Conservation (phyloP, 2,888 invertebrate species). For the Drosophila demipolita region DNA sequence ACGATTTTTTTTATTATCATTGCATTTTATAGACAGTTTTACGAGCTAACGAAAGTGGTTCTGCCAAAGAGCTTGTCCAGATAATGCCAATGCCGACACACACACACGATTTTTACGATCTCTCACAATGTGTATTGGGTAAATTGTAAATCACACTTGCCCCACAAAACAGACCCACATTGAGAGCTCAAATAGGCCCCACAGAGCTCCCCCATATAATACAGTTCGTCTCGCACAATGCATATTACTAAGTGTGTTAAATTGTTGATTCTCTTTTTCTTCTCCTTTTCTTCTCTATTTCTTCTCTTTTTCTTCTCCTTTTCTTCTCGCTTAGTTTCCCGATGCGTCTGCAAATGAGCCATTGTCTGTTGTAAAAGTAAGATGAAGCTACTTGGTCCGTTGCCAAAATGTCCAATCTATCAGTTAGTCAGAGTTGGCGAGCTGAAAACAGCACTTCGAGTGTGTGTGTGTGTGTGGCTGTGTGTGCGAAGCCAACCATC, state of each 20-base stretch:
- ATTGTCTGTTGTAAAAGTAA: conserved; percentile 54
- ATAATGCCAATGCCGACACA: conserved; percentile 61
- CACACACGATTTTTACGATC: conserved; percentile 66
- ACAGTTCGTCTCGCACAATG: conserved; percentile 40
- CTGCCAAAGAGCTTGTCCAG: conserved; percentile 59
- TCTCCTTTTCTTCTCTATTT: conserved; percentile 32
- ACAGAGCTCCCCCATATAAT: conserved; percentile 24
- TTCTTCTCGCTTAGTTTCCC: conserved; percentile 41
- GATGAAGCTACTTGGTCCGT: conserved; percentile 41
- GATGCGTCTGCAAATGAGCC: conserved; percentile 74
- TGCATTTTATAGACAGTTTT: conserved; percentile 80
- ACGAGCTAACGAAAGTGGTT: conserved; percentile 81
- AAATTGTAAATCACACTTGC: conserved; percentile 74
- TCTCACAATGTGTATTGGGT: conserved; percentile 52
- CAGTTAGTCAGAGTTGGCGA: conserved; percentile 10
- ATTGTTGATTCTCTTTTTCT: conserved; percentile 55
- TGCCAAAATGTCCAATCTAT: conserved; percentile 52
- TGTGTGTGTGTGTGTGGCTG: conserved; percentile 24
- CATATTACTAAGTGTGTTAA: conserved; percentile 70
- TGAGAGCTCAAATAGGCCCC: conserved; percentile 26
- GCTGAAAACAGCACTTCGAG: conserved; percentile 12
- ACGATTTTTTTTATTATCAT: conserved; percentile 71
- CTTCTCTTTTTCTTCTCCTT: conserved; percentile 29
- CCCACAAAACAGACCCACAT: conserved; percentile 56
- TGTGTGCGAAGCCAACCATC: conserved; percentile 34